These are phyloP conservation scores for Hiodon alosoides DNA, from an alignment of 2,113 vertebrate genomes.

Conservation along the genomic window DNA sequence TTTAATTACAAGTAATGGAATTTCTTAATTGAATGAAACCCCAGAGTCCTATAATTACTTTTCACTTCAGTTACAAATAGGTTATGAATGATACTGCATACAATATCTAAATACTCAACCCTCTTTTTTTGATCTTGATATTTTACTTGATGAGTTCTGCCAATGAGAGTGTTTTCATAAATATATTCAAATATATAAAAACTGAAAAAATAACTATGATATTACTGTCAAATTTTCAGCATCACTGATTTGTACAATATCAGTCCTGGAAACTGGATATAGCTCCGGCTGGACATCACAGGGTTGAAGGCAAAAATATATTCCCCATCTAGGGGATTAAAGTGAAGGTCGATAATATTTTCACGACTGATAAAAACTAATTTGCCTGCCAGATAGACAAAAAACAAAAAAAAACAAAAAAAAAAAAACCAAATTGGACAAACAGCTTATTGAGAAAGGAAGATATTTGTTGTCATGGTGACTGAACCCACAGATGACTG, in stretches of 20 bases:
- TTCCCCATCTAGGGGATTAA: constrained; percentile 4
- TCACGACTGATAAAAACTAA: constrained; percentile 12
- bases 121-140: background rate
- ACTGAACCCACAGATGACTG: constrained; percentile 40
- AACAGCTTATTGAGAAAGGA: constrained; percentile 33
- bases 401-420: constrained; percentile 26
- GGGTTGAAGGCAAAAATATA: background rate
- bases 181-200: too few species aligned
- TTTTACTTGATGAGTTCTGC: too few species aligned
- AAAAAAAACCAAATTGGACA: constrained; percentile 37
- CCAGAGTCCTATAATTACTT: background rate
- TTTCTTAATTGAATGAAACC: background rate
- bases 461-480: constrained; percentile 44
- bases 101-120: background rate
- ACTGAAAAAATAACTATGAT: too few species aligned
- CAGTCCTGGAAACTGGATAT: constrained; percentile 8
- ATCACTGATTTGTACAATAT: too few species aligned
- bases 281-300: background rate
- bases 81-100: background rate
- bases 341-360: constrained; percentile 15
- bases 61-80: too few species aligned
- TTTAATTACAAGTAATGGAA: background rate
- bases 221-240: too few species aligned
- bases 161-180: too few species aligned
- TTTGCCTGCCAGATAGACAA: constrained; percentile 18